phyloP scores from a whole-genome alignment of 2,113 vertebrate genomes.

The Aspidoscelis tigris region DNA sequence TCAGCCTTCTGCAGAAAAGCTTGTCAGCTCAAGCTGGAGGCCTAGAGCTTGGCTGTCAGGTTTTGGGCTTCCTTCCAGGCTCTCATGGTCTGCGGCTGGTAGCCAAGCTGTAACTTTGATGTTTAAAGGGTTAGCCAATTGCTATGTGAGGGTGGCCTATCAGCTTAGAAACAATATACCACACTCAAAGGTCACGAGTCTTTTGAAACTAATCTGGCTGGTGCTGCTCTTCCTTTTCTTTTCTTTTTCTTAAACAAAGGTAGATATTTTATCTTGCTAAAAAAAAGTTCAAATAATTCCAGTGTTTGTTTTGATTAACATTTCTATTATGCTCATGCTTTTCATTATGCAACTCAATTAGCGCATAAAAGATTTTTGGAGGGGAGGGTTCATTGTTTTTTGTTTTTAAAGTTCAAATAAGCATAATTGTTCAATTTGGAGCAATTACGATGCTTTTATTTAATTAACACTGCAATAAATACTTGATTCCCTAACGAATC shows the following conservation, averaged over 20 bases:
- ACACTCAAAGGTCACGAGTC: conserved; percentile 81
- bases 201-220: conserved; percentile 74
- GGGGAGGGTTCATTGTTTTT: conserved; percentile 51
- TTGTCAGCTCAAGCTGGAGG: conserved; percentile 85
- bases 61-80: conserved; percentile 89
- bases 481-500: conserved; percentile 81
- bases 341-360: conserved; percentile 85
- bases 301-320: conserved; percentile 83
- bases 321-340: conserved; percentile 84
- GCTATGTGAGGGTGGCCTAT: conserved; percentile 88
- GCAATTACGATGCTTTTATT: conserved; percentile 83
- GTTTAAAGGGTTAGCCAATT: conserved; percentile 89
- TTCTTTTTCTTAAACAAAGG: conserved; percentile 62
- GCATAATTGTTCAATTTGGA: conserved; percentile 91
- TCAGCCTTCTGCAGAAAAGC: conserved; percentile 85
- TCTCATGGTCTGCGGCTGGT: conserved; percentile 89
- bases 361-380: conserved; percentile 78
- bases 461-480: conserved; percentile 93
- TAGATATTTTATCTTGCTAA: conserved; percentile 75
- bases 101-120: conserved; percentile 95
- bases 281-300: conserved; percentile 79
- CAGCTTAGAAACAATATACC: conserved; percentile 83
- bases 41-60: conserved; percentile 87
- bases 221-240: conserved; percentile 68
- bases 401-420: conserved; percentile 86